phyloP scores from a whole-genome alignment of 2,888 invertebrate species.

The Pyrgus malvae region DNA sequence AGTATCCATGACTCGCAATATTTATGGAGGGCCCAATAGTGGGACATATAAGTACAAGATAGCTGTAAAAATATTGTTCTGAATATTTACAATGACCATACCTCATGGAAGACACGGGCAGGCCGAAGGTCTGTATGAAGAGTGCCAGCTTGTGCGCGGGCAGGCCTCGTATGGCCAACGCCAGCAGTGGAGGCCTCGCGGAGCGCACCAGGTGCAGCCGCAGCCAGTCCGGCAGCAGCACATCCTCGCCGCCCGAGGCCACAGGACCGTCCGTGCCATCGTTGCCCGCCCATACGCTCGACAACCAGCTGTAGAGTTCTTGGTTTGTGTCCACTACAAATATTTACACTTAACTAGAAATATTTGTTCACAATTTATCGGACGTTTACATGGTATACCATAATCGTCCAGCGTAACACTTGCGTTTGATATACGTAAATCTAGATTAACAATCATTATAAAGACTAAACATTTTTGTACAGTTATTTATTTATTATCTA shows the following conservation, averaged over 20 bases:
- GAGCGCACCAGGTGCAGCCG: slow-evolving; percentile 95
- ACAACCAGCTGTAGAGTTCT: slow-evolving; percentile 86
- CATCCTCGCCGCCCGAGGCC: slow-evolving; percentile 88
- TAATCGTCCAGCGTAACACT: no score
- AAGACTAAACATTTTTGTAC: no score
- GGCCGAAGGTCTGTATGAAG: slow-evolving; percentile 97
- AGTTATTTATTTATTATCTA: no score
- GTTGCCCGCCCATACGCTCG: slow-evolving; percentile 83
- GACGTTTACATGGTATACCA: no score
- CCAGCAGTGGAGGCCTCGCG: slow-evolving; percentile 89
- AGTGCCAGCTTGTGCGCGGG: slow-evolving; percentile 94
- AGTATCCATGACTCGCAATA: no score
- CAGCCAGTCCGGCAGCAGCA: slow-evolving; percentile 95
- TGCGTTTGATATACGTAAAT: no score
- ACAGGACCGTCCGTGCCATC: slow-evolving; percentile 27
- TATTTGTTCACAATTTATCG: no score
- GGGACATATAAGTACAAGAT: no score
- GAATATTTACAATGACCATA: slow-evolving; percentile 41
- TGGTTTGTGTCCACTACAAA: slow-evolving; percentile 68
- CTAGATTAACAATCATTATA: no score
- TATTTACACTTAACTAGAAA: no score
- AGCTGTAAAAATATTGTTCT: no score
- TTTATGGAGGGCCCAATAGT: no score
- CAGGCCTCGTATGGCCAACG: slow-evolving; percentile 92
- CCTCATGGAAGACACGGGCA: slow-evolving; percentile 94